Conservation (phyloP, 2,113 vertebrate genomes). For the Scophthalmus maximus region DNA sequence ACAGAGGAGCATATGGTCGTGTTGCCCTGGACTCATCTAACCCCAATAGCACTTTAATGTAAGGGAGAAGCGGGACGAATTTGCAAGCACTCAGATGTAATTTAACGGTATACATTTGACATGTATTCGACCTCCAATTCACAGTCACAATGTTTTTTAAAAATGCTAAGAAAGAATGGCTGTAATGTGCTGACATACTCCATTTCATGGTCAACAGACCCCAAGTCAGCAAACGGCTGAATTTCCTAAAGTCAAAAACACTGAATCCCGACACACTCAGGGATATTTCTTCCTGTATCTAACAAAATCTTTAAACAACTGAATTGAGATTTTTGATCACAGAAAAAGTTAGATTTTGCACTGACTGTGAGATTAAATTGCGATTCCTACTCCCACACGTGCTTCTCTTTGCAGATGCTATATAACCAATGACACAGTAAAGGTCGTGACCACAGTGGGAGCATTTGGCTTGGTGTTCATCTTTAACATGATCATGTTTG, state of each 20-base stretch:
- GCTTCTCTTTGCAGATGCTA: constrained; percentile 61
- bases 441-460: constrained; percentile 48
- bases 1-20: constrained; percentile 27
- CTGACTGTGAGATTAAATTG: not conserved
- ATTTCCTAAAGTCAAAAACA: too few species aligned
- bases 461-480: constrained; percentile 54
- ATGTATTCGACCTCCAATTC: constrained; percentile 1
- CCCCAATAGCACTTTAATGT: constrained; percentile 35
- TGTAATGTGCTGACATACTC: too few species aligned
- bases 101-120: too few species aligned
- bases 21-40: not conserved
- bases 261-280: not conserved
- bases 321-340: too few species aligned
- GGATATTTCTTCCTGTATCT: not conserved
- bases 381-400: not conserved
- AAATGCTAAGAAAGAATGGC: too few species aligned
- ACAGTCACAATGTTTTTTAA: too few species aligned
- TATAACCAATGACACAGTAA: constrained; percentile 11
- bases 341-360: too few species aligned
- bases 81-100: not conserved
- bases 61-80: constrained; percentile 5
- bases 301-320: not conserved
- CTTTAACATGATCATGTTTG: constrained; percentile 52
- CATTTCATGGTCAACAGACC: not conserved
- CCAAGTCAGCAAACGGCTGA: too few species aligned